Percentiles rank a stretch among this genome's conserved stretches.
Evolutionary conservation across 2,888 invertebrate species (phyloP).

Genomic region (Drosophila dives): DNA sequence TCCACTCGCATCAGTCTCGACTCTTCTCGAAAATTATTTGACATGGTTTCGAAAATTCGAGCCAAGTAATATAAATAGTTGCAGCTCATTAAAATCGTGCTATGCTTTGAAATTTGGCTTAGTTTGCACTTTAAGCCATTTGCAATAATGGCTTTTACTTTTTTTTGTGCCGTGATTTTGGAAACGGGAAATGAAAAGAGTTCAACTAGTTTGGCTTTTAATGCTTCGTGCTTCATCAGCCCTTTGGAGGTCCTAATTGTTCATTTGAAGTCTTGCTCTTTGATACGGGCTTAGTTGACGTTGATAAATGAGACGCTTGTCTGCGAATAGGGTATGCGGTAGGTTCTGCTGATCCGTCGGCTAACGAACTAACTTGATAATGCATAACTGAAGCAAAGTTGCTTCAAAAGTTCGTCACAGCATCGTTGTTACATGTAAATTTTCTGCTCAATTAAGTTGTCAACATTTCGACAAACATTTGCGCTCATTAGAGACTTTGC

Average conservation of each 20-base stretch:
- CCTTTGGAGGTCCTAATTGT: constrained; percentile 42
- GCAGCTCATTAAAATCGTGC: constrained; percentile 51
- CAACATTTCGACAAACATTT: constrained; percentile 77
- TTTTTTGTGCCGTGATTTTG: constrained; percentile 29
- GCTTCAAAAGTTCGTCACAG: constrained; percentile 25
- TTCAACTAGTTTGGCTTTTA: constrained; percentile 24
- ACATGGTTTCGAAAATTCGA: constrained; percentile 43
- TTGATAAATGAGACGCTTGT: constrained; percentile 60
- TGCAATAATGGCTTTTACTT: constrained; percentile 44
- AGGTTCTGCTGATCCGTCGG: constrained; percentile 11
- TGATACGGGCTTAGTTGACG: constrained; percentile 55
- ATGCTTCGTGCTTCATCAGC: constrained; percentile 32
- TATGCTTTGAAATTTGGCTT: constrained; percentile 26
- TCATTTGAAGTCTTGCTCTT: constrained; percentile 24
- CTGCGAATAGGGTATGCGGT: constrained; percentile 6
- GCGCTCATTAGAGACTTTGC: constrained; percentile 70
- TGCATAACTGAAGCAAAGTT: constrained; percentile 45
- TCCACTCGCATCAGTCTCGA: not conserved
- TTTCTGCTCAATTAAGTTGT: constrained; percentile 79
- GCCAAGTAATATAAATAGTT: constrained; percentile 31
- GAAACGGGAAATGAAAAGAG: constrained; percentile 10
- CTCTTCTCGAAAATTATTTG: constrained; percentile 34
- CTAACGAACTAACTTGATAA: constrained; percentile 39
- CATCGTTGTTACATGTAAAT: constrained; percentile 48
- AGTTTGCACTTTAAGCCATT: constrained; percentile 24